These are phyloP conservation scores for Orchesella flavescens DNA, from an alignment of 2,888 invertebrate species.

Conservation along the genomic window DNA sequence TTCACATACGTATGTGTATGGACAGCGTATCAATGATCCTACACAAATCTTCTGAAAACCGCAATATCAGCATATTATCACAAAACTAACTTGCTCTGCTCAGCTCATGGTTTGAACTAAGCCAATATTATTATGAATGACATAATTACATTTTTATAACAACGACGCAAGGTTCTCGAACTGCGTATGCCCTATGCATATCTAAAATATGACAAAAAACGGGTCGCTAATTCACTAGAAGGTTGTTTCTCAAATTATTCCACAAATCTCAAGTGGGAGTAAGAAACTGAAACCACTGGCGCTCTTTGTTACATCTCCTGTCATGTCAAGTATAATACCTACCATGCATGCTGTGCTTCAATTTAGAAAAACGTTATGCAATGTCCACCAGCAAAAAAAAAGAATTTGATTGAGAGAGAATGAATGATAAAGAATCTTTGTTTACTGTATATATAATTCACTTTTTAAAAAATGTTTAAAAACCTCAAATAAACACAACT, in stretches of 20 bases:
- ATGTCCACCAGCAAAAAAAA: constrained; percentile 29
- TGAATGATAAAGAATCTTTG: not conserved
- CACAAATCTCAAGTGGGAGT: constrained; percentile 5
- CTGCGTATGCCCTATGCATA: not conserved
- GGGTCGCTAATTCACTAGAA: constrained; percentile 2
- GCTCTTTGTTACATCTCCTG: too few species aligned
- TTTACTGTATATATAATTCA: not conserved
- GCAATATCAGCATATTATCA: not conserved
- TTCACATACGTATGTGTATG: too few species aligned
- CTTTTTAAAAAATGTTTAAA: constrained; percentile 25
- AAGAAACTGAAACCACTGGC: not conserved
- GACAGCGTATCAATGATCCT: too few species aligned
- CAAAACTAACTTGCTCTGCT: too few species aligned
- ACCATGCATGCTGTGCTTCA: constrained; percentile 39
- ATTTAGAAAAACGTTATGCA: constrained; percentile 43
- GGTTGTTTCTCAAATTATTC: constrained; percentile 21
- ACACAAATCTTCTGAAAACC: not conserved
- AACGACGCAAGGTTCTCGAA: constrained; percentile 7
- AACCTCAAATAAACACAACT: constrained; percentile 36
- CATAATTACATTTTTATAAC: not conserved
- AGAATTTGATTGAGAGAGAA: constrained; percentile 15
- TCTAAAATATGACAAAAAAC: not conserved
- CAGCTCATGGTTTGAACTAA: constrained; percentile 5
- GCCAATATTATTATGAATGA: constrained; percentile 1
- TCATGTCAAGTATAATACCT: not conserved